phyloP scores from a whole-genome alignment of 2,888 invertebrate species.

The Lucinisca nassula region DNA sequence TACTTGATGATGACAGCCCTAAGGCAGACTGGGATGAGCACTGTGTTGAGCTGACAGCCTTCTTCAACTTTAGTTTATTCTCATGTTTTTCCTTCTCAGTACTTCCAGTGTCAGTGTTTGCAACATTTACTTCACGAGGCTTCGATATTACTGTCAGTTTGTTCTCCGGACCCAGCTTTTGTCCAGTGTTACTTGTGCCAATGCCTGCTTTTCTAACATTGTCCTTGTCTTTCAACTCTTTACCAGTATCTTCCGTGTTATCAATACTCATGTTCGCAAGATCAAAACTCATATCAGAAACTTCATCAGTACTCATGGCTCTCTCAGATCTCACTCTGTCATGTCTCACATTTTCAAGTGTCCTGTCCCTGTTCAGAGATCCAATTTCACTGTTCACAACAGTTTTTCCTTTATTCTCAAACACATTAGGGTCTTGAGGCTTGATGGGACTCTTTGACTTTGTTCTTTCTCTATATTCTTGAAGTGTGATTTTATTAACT shows the following conservation, averaged over 20 bases:
- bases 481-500: slow-evolving; percentile 50
- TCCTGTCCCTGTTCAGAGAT: not conserved
- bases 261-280: slow-evolving; percentile 69
- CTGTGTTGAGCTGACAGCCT: slow-evolving; percentile 29
- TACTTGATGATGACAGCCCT: not conserved
- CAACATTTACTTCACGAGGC: not conserved
- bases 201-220: not conserved
- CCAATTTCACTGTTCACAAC: not conserved
- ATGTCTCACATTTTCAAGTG: not conserved
- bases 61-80: slow-evolving; percentile 53
- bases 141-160: no score
- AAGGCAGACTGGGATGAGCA: not conserved
- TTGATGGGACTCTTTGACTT: slow-evolving; percentile 55
- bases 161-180: not conserved
- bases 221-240: not conserved
- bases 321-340: slow-evolving; percentile 12
- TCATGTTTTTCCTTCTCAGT: not conserved
- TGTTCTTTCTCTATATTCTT: slow-evolving; percentile 53
- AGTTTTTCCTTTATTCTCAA: not conserved
- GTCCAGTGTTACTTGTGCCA: not conserved
- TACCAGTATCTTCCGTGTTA: slow-evolving; percentile 4
- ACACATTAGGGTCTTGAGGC: not conserved
- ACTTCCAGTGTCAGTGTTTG: not conserved
- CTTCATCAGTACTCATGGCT: slow-evolving; percentile 11
- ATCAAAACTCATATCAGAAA: slow-evolving; percentile 54